Evolutionary conservation across 1,140 invertebrate species (phyloP), one percentile per base, ranked within the genome.

Genomic region (Cydia amplana): DNA sequence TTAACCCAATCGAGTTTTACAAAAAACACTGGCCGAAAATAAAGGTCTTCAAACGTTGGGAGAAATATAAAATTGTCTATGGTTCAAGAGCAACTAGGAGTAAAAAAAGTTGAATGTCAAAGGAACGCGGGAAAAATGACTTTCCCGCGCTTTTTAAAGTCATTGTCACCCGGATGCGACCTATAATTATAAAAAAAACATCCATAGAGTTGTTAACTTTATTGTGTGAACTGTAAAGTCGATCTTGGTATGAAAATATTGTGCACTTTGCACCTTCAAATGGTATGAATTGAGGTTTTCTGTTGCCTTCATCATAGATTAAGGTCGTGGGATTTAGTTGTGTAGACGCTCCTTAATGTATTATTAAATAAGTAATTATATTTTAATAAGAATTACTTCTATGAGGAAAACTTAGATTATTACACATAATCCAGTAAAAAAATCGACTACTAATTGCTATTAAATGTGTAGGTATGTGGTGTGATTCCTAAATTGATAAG

Each of bases 121-220:
- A 70, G 65, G 32, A 70, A 70, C 65, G 65, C 65, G 65, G 32
- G 65, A 70, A 70, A 40, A 70, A 40, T 70, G 32, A 18, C 32
- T 70, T 70, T 70, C 65, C 65, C 65, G 65, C 65, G 65, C 32
- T 70, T 67, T 60, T 70, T 36, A 70, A 70, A 70, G 28, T 70
- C 65, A 70, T 70, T 70, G 65, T 70, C 65, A 70, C 36, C 65
- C 65, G 65, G 65, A 70, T 70, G 65, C 32, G 28, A 70, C 65
- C 65, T 70, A 70, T 70, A 70, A 43, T 70, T 36, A 70, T 6
- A 14, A 70, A 70, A 67, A 67, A 70, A 70, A 70, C 6, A 70
- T 0, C n/a, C 65, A 18, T 36, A 40, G 1, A 18, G 28, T 40
- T 43, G 0, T 70, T 16, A 70, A 40, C n/a, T 70, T 40, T 70